Base-by-base conservation (phyloP, 2,888 invertebrate species). In the Halictus quadricinctus region DNA sequence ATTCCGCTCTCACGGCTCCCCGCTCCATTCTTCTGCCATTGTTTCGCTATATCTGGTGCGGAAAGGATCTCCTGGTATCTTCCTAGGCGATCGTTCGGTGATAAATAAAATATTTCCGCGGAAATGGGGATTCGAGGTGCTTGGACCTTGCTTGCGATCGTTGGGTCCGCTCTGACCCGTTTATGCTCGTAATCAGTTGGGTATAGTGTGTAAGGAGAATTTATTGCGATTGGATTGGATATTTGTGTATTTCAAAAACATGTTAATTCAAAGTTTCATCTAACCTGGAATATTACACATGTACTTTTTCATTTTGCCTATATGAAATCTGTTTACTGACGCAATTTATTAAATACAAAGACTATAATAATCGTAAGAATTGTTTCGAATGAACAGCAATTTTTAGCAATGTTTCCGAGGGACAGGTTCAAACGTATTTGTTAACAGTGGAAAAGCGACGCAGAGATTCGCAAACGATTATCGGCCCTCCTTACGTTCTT, bases 381-480 rank as follows among this genome's bases (percentile, higher is more conserved):
- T 21, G 18, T 21, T 50, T 50, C 18, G 7, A 50, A 2, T 8
- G 21, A 10, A 54, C 21, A 54, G 2, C 0, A 21, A 21, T 21
- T 54, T 21, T 8, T 54, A 21, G 54, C 21, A 10, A n/a, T 21
- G 21, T 21, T 21, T 54, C 54, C 2, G 8, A 21, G 7, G 21
- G 54, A 8, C 21, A 2, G 21, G 6, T 7, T 8, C 0, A 21
- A 50, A 50, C 6, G 21, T 21, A 50, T 21, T 21, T 50, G 18
- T 60, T 6, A 25, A 1, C 1, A 1, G 25, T 29, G 64, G 54
- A 36, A 69, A 46, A n/a, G 15, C 41, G 29, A 73, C 29, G 54
- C 21, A 73, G 36, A 10, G 69, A 82, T 82, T 73, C 72, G 60
- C 36, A n/a, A 21, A 43, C 50, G 60, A 76, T 81, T 72, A 54